Conservation (phyloP, 2,888 invertebrate genomes). For the Mythimna impura region DNA sequence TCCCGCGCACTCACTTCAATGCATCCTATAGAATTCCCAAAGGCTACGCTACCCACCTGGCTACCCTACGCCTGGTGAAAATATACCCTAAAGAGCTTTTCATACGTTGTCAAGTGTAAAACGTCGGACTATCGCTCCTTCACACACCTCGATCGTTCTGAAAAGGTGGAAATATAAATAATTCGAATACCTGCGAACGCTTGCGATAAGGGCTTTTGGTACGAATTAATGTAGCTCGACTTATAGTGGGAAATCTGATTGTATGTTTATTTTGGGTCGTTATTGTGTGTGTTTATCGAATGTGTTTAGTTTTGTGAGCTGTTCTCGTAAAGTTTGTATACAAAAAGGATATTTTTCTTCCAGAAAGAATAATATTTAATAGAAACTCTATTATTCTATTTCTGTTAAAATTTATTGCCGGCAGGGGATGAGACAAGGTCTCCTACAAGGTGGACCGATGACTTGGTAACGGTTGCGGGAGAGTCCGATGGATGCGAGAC, state of each 20-base stretch:
- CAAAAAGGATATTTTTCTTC: no score
- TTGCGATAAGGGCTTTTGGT: not conserved
- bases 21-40: no score
- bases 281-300: slow-evolving; percentile 6
- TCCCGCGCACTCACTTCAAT: no score
- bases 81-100: slow-evolving; percentile 5
- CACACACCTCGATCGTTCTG: slow-evolving; percentile 25
- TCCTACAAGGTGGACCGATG: no score
- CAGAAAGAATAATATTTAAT: not conserved
- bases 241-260: not conserved
- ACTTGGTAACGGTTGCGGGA: no score
- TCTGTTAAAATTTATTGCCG: no score
- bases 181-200: slow-evolving; percentile 6
- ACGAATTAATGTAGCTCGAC: not conserved
- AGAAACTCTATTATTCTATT: no score
- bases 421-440: no score
- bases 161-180: slow-evolving; percentile 20
- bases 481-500: no score
- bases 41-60: no score
- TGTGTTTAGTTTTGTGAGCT: not conserved
- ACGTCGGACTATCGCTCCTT: slow-evolving; percentile 25
- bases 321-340: no score
- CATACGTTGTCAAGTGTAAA: slow-evolving; percentile 19
- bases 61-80: no score
- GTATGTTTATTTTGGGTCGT: not conserved